Percentiles rank a stretch among this genome's conserved stretches.
Conservation (phyloP, 2,113 vertebrate species). For the Nestor notabilis region DNA sequence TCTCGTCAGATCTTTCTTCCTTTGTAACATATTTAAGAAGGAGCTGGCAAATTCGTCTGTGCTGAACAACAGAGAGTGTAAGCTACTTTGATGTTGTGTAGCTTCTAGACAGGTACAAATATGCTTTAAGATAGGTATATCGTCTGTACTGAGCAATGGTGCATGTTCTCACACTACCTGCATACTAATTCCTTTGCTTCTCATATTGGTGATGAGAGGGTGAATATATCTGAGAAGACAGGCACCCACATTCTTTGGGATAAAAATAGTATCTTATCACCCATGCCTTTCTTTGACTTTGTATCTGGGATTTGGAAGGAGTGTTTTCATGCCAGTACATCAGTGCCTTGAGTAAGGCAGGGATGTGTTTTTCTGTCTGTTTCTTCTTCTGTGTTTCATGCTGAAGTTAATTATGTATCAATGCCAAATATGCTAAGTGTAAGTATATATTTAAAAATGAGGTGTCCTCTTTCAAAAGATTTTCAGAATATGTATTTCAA, state of each 20-base stretch:
- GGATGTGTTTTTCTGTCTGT: not conserved
- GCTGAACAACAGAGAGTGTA: not conserved
- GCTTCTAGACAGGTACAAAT: not conserved
- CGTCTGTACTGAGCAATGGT: not conserved
- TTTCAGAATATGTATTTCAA: not conserved
- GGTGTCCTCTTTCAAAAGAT: not conserved
- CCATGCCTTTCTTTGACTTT: not conserved
- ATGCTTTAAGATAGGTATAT: not conserved
- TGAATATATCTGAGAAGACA: not conserved
- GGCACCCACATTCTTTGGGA: not conserved
- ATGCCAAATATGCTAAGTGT: not conserved
- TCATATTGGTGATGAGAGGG: not conserved
- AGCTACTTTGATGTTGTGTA: not conserved
- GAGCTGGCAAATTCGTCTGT: not conserved
- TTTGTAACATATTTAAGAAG: not conserved
- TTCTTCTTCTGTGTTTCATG: not conserved
- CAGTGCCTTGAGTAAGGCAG: not conserved
- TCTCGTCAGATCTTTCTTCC: not conserved
- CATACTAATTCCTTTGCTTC: not conserved
- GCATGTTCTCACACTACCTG: not conserved
- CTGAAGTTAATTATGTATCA: not conserved
- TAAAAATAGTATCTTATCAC: not conserved
- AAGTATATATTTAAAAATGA: not conserved
- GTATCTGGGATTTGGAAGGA: not conserved
- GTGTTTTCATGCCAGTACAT: not conserved